Evolutionary conservation across 2,888 invertebrate species (phyloP).

Genomic region (Nephrotoma flavescens): DNA sequence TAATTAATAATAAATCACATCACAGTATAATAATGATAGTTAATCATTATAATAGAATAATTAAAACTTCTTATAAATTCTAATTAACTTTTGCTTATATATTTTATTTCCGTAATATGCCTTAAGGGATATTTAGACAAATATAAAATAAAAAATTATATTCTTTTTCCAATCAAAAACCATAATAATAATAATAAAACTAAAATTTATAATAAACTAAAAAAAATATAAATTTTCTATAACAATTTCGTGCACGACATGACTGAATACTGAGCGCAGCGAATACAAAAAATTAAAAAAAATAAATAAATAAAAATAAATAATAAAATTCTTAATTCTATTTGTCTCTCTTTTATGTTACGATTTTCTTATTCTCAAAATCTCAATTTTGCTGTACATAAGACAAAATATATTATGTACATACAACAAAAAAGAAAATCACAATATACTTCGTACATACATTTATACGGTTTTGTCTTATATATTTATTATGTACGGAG

Average conservation of each 20-base stretch:
- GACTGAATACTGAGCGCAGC: conserved; percentile 1
- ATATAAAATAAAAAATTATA: background rate
- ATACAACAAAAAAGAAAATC: background rate
- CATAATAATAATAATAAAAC: background rate
- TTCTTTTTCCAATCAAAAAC: background rate
- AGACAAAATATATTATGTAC: background rate
- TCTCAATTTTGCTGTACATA: background rate
- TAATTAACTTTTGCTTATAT: background rate
- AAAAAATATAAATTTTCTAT: background rate
- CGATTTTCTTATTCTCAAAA: background rate
- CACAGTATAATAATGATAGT: background rate
- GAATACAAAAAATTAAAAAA: background rate
- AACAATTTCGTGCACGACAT: conserved; percentile 3
- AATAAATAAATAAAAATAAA: conserved; percentile 1
- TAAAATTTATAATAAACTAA: background rate
- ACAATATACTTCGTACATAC: background rate
- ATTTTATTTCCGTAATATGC: background rate
- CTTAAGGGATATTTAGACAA: background rate
- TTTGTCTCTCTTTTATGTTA: background rate
- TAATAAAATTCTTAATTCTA: background rate
- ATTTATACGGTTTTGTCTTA: background rate
- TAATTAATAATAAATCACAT: conserved; percentile 1
- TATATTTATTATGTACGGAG: background rate
- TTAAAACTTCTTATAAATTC: background rate
- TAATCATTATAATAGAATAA: background rate